phyloP scores from a whole-genome alignment of 2,888 invertebrate genomes.

The Yponomeuta sedellus region DNA sequence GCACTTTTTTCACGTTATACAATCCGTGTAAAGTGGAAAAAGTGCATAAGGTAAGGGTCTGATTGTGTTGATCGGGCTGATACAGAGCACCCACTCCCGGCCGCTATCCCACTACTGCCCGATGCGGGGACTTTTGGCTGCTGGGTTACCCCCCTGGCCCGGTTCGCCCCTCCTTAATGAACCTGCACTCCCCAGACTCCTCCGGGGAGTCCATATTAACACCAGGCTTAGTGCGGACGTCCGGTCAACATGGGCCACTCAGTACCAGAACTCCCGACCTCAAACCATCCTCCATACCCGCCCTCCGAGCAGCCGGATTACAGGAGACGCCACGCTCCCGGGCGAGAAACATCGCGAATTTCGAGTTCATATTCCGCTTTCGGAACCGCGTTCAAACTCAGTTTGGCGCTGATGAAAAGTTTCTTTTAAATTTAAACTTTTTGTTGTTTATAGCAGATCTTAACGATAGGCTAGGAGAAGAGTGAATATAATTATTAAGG shows the following conservation, averaged over 20 bases:
- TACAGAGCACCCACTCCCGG: conserved; percentile 94
- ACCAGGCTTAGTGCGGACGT: conserved; percentile 97
- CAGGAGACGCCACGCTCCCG: conserved; percentile 99
- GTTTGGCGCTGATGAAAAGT: too few species aligned
- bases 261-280: conserved; percentile 80
- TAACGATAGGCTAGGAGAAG: too few species aligned
- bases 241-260: conserved; percentile 80
- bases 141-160: conserved; percentile 99
- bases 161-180: conserved; percentile 97
- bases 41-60: conserved; percentile 62
- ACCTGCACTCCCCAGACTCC: conserved; percentile 86
- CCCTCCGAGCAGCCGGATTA: conserved; percentile 98
- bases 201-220: conserved; percentile 95
- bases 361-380: conserved; percentile 84
- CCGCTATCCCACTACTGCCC: conserved; percentile 99
- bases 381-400: too few species aligned
- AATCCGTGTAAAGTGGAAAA: too few species aligned
- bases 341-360: conserved; percentile 55
- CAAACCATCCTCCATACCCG: conserved; percentile 93
- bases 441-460: too few species aligned
- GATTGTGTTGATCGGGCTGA: conserved; percentile 83
- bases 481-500: too few species aligned
- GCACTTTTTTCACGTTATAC: too few species aligned
- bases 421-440: too few species aligned
- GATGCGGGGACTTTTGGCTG: conserved; percentile 99